These are phyloP conservation scores for Apamea crenata DNA, from an alignment of 2,888 invertebrate genomes.

Conservation along the genomic window DNA sequence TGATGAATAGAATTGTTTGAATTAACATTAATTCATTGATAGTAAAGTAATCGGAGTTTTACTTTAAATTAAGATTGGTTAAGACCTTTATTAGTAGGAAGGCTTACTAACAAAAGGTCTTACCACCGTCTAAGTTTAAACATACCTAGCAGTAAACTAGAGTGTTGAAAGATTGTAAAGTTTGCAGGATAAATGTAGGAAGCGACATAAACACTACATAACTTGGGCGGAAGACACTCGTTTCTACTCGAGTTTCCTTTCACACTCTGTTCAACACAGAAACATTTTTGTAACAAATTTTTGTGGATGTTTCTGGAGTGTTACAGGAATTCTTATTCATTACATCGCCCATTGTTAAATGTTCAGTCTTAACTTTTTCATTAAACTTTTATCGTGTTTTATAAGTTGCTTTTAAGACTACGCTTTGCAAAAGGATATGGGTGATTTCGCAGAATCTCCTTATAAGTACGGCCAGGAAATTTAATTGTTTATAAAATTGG, in stretches of 20 bases:
- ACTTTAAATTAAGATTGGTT: background rate
- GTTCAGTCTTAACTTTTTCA: background rate
- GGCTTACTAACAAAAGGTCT: constrained; percentile 8
- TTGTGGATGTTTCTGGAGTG: constrained; percentile 32
- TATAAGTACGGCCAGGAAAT: background rate
- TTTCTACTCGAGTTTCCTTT: constrained; percentile 58
- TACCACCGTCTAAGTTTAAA: background rate
- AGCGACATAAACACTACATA: constrained; percentile 57
- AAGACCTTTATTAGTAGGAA: background rate
- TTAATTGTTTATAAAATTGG: background rate
- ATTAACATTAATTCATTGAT: background rate
- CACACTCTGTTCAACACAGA: constrained; percentile 35
- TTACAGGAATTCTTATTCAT: constrained; percentile 25
- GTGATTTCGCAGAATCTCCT: background rate
- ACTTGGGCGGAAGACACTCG: constrained; percentile 53
- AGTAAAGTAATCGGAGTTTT: background rate
- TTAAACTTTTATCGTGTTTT: background rate
- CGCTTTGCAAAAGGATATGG: background rate
- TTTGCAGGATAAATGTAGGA: constrained; percentile 55
- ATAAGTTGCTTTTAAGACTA: background rate
- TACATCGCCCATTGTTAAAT: constrained; percentile 2
- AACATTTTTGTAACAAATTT: constrained; percentile 51
- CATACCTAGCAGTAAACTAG: constrained; percentile 29
- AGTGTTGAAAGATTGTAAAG: constrained; percentile 50
- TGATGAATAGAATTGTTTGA: no score